Evolutionary conservation across 2,797 vertebrate species (phyloP).

Genomic region (Glossophaga mutica): DNA sequence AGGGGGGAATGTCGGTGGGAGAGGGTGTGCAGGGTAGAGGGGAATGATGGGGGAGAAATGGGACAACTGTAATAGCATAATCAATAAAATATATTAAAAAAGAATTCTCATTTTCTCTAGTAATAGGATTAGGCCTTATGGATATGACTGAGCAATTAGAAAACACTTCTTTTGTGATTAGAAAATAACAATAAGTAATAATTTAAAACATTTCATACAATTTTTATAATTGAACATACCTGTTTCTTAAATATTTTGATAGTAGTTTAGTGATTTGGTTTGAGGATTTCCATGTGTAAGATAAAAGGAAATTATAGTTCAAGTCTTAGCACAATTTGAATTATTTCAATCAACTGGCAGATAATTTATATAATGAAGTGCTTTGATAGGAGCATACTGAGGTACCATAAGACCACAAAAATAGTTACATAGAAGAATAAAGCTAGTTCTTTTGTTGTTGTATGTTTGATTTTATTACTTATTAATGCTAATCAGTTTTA

Average conservation of each 20-base stretch:
- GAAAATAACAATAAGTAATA: constrained; percentile 18
- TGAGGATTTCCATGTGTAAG: not conserved
- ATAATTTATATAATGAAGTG: not conserved
- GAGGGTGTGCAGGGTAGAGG: too few relatives aligned
- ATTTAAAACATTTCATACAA: not conserved
- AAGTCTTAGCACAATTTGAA: not conserved
- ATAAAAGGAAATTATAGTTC: not conserved
- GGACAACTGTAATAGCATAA: too few relatives aligned
- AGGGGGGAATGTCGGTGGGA: too few relatives aligned
- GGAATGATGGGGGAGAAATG: too few relatives aligned
- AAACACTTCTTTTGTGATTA: not conserved
- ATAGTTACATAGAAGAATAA: not conserved
- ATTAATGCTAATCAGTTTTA: not conserved
- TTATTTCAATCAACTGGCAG: not conserved
- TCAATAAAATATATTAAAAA: too few relatives aligned
- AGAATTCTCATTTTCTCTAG: constrained; percentile 38
- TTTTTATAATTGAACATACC: not conserved
- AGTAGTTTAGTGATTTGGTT: not conserved
- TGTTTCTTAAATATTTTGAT: constrained; percentile 10
- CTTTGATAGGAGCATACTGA: not conserved
- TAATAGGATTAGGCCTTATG: not conserved
- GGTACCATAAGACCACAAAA: not conserved
- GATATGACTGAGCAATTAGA: not conserved
- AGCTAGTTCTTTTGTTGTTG: not conserved
- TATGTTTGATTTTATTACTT: not conserved